Conservation (phyloP, 2,888 invertebrate genomes). For the Incurvaria masculella region DNA sequence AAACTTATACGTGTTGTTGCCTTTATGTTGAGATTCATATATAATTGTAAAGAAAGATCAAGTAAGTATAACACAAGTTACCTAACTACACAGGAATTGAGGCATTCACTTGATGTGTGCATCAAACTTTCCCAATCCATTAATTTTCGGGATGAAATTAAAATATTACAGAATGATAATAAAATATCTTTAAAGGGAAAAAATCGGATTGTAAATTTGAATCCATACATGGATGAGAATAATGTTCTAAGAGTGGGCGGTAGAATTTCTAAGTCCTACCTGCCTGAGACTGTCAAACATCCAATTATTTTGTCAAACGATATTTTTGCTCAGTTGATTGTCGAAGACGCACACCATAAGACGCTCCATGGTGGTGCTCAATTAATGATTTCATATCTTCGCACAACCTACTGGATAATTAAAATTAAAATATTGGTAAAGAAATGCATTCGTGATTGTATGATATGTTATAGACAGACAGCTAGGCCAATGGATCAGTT, state of each 20-base stretch:
- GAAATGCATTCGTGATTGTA: not conserved
- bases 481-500: not conserved
- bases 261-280: not conserved
- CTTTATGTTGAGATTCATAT: not conserved
- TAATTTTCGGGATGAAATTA: not conserved
- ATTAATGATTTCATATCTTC: not conserved
- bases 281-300: not conserved
- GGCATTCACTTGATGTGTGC: not conserved
- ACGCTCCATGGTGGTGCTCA: not conserved
- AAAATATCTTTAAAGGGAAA: not conserved
- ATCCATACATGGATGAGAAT: not conserved
- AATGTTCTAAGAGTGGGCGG: not conserved
- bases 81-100: not conserved
- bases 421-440: not conserved
- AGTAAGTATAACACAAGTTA: not conserved
- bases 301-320: not conserved
- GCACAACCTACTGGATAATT: not conserved
- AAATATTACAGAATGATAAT: not conserved
- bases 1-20: constrained; percentile 1
- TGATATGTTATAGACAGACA: not conserved
- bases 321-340: not conserved
- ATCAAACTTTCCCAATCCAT: not conserved
- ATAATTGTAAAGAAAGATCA: not conserved
- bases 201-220: not conserved
- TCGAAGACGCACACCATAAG: not conserved